A percentile compares a stretch with the other conserved stretches of the same genome.
These are phyloP conservation scores for Caenorhabditis latens DNA, from an alignment of 1,140 invertebrate species.

Conservation along the genomic window DNA sequence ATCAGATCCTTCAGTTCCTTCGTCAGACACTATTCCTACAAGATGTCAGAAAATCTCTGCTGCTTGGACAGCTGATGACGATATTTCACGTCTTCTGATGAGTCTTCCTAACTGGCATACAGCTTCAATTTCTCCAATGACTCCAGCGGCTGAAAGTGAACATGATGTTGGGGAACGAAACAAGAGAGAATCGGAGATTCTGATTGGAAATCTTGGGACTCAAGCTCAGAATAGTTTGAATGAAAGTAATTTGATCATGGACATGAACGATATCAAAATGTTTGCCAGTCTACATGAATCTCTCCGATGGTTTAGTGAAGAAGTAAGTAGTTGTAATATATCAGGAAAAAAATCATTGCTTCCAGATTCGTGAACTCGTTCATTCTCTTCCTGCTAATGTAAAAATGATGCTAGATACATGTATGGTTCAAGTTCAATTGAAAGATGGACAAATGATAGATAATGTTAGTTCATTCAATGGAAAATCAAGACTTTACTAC, in stretches of 20 bases:
- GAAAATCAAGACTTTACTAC: neutral
- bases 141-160: slow-evolving; percentile 79
- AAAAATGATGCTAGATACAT: slow-evolving; percentile 54
- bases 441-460: slow-evolving; percentile 61
- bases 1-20: slow-evolving; percentile 9
- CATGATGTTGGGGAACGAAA: slow-evolving; percentile 87
- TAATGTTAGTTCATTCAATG: slow-evolving; percentile 59
- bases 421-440: slow-evolving; percentile 67
- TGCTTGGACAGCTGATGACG: slow-evolving; percentile 92
- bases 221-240: slow-evolving; percentile 68
- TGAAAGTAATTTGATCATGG: slow-evolving; percentile 71
- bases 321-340: neutral
- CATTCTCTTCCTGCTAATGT: slow-evolving; percentile 44
- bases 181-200: slow-evolving; percentile 89
- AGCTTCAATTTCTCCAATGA: slow-evolving; percentile 55
- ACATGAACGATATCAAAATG: slow-evolving; percentile 78
- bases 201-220: slow-evolving; percentile 81
- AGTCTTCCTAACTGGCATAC: slow-evolving; percentile 63
- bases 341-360: neutral
- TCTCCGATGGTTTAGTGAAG: slow-evolving; percentile 82
- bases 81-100: slow-evolving; percentile 81
- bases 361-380: slow-evolving; percentile 53
- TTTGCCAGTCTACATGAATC: slow-evolving; percentile 91
- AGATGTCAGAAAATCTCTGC: slow-evolving; percentile 88
- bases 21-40: slow-evolving; percentile 58